Evolutionary conservation across 2,797 vertebrate species (phyloP).

Genomic region (Lateolabrax maculatus): DNA sequence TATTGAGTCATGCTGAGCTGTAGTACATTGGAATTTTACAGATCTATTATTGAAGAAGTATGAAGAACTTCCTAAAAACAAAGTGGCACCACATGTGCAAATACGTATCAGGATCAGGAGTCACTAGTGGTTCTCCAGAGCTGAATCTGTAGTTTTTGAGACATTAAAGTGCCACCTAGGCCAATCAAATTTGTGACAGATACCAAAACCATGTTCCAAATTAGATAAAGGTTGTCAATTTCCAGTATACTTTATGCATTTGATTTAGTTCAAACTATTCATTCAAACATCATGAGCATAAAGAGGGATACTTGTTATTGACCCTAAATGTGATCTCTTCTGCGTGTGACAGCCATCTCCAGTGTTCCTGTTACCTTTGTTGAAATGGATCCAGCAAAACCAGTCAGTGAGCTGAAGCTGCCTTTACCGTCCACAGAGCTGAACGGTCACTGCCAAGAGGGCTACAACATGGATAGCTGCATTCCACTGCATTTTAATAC

Average conservation of each 20-base stretch:
- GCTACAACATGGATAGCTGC: neutral
- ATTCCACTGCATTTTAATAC: slow-evolving; percentile 8
- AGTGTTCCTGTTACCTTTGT: neutral
- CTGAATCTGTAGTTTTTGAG: neutral
- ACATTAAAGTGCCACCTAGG: neutral
- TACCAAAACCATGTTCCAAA: neutral
- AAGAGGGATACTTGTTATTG: neutral
- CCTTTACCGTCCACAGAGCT: slow-evolving; percentile 9
- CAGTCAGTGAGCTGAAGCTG: neutral
- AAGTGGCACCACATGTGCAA: neutral
- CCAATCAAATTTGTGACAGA: too few relatives aligned
- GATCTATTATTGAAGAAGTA: neutral
- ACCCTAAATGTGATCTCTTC: neutral
- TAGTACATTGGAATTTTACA: neutral
- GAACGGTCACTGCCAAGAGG: slow-evolving; percentile 58
- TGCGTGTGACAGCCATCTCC: slow-evolving; percentile 37
- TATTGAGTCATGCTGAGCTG: neutral
- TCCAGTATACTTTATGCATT: neutral
- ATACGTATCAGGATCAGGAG: neutral
- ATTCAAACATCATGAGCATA: too few relatives aligned
- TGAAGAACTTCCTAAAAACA: neutral
- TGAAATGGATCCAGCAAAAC: neutral
- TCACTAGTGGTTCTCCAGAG: fast-evolving
- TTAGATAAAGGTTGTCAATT: too few relatives aligned
- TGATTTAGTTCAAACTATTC: neutral